Base-by-base conservation (phyloP, 2,888 invertebrate genomes). In the Pandemis cinnamomeana region DNA sequence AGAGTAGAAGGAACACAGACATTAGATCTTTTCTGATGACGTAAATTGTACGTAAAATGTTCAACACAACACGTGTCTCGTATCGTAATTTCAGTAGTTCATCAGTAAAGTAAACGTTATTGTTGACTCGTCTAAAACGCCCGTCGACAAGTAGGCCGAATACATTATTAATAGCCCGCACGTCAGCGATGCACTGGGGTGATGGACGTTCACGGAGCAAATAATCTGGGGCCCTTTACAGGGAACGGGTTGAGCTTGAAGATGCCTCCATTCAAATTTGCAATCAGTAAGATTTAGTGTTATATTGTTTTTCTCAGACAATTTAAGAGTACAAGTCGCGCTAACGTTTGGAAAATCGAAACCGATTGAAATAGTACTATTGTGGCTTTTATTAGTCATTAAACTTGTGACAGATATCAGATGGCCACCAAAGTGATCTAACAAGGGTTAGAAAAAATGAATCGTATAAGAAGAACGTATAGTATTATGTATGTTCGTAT, bases 141-240 rank as follows among this genome's bases (percentile, higher is more conserved):
- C 41, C n/a, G 63, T 78, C 27, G 76, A 80, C 85, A 91, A 88
- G 85, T 92, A 84, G 92, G 92, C 89, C 92, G 67, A 90, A 89
- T 88, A 86, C 84, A 90, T 89, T 91, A 92, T 92, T 91, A 88
- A 91, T 91, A 91, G 88, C 81, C 71, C 76, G 74, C 79, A 84
- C 89, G 89, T 89, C 90, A 88, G 80, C 80, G 77, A 76, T 76
- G 74, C 71, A 71, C 44, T 53, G 74, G 72, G 73, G 48, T 74
- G 74, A 74, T 62, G 74, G 74, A 67, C 74, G 74, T 58, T 70
- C 73, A 73, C 42, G 51, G n/a, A 20, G 70, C n/a, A 20, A 51
- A 71, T 66, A 36, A 41, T 20, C 41, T 20, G 62, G 68, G 53
- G 55, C 63, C 72, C 69, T 63, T 73, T 72, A 64, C 55, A 55